phyloP scores from a whole-genome alignment of 1,140 invertebrate genomes.

The Drosophila orosa region DNA sequence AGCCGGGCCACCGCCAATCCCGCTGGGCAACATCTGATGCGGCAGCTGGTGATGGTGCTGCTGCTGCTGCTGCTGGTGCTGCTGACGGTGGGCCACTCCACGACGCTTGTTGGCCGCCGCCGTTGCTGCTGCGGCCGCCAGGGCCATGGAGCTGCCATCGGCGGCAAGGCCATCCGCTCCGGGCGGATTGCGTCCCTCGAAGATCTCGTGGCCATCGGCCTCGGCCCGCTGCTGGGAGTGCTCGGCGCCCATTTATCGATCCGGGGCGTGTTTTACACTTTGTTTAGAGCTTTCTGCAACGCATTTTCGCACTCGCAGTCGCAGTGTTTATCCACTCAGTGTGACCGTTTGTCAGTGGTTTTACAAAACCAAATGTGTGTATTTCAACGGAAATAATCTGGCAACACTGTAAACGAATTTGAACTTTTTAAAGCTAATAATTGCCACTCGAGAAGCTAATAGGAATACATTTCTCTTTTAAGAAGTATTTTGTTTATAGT shows the following conservation, averaged over 20 bases:
- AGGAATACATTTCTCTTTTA: too few relatives aligned
- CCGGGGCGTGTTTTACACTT: conserved; percentile 1
- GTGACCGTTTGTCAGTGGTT: neutral
- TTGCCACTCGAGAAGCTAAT: too few relatives aligned
- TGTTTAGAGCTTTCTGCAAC: conserved; percentile 8
- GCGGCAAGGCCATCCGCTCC: conserved; percentile 4
- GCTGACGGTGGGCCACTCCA: conserved; percentile 31
- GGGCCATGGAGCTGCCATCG: conserved; percentile 55
- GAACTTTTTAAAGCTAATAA: neutral
- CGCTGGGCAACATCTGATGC: conserved; percentile 10
- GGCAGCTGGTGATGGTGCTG: neutral
- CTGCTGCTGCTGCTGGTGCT: conserved; percentile 22
- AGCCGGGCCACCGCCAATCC: conserved; percentile 38
- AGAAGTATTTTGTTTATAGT: neutral
- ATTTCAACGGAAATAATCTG: neutral
- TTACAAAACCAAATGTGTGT: neutral
- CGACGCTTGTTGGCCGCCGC: conserved; percentile 69
- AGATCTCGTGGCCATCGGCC: conserved; percentile 78
- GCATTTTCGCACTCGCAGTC: conserved; percentile 1
- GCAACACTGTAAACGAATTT: neutral
- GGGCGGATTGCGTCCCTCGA: conserved; percentile 42
- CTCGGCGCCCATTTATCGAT: conserved; percentile 78
- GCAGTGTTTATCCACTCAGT: neutral
- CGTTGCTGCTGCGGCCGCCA: conserved; percentile 58
- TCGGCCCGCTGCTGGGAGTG: conserved; percentile 79